phyloP scores from a whole-genome alignment of 2,797 vertebrate species.

The Margarornis squamiger region DNA sequence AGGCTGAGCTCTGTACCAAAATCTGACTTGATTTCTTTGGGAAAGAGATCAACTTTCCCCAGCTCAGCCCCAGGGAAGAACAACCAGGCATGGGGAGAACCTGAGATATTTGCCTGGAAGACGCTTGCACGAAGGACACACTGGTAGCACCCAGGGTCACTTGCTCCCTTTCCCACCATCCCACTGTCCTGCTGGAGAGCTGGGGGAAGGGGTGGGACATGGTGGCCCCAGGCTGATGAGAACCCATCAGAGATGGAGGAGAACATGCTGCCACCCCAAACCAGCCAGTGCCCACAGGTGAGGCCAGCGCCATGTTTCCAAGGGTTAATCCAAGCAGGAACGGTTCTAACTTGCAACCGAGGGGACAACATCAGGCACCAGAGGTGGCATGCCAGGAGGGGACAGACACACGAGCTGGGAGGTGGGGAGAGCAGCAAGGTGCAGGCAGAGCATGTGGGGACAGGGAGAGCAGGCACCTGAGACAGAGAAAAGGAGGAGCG shows the following conservation, averaged over 20 bases:
- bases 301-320: neutral
- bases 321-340: neutral
- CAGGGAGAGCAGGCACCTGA: conserved; percentile 68
- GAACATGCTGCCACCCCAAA: conserved; percentile 17
- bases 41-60: neutral
- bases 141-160: neutral
- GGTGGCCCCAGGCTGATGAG: neutral
- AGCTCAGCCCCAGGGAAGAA: neutral
- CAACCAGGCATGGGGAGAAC: neutral
- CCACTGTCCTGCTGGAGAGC: neutral
- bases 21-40: neutral
- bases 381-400: conserved; percentile 18
- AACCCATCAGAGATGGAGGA: neutral
- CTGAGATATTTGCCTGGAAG: neutral
- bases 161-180: neutral
- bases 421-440: conserved; percentile 12
- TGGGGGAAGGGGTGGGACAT: neutral
- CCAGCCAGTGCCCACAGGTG: neutral
- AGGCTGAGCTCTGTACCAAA: neutral
- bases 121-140: neutral
- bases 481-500: conserved; percentile 40
- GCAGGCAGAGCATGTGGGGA: conserved; percentile 49
- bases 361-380: neutral
- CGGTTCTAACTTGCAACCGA: neutral
- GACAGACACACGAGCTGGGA: conserved; percentile 22